Conservation (phyloP, 2,797 vertebrate genomes). For the Acanthurus leucopareius region DNA sequence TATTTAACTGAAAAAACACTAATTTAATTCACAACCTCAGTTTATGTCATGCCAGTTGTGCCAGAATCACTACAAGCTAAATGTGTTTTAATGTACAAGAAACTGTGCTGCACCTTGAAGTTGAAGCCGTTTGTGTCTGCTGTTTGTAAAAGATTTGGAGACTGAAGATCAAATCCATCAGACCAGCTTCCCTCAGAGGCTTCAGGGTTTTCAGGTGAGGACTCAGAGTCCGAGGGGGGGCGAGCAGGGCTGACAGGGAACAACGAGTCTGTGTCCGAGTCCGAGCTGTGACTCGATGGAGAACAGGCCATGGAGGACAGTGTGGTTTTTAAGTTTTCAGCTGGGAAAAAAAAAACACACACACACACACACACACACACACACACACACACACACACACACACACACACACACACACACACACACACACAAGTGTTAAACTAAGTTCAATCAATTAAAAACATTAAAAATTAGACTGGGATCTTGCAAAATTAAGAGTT, state of each 20-base stretch:
- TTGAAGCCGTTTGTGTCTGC: slow-evolving; percentile 47
- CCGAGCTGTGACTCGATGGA: slow-evolving; percentile 50
- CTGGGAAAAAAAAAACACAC: slow-evolving; percentile 73
- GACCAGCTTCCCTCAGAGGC: slow-evolving; percentile 44
- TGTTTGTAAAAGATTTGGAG: slow-evolving; percentile 36
- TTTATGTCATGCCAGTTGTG: neutral
- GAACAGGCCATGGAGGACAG: slow-evolving; percentile 80
- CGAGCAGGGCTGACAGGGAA: slow-evolving; percentile 35
- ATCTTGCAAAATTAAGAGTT: too few species aligned
- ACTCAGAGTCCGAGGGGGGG: slow-evolving; percentile 35
- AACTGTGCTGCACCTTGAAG: slow-evolving; percentile 68
- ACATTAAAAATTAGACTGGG: too few species aligned
- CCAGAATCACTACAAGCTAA: neutral
- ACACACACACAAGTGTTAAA: too few species aligned
- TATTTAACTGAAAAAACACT: slow-evolving; percentile 32
- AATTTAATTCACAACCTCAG: neutral
- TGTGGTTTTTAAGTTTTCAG: slow-evolving; percentile 87
- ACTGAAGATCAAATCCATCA: slow-evolving; percentile 26
- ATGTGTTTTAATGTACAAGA: neutral
- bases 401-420: too few species aligned
- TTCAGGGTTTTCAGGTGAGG: slow-evolving; percentile 47
- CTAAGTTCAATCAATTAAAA: too few species aligned
- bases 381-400: too few species aligned
- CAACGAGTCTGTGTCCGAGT: slow-evolving; percentile 65
- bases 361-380: too few species aligned